Base-by-base conservation (phyloP, 2,113 vertebrate species). In the Passer montanus region DNA sequence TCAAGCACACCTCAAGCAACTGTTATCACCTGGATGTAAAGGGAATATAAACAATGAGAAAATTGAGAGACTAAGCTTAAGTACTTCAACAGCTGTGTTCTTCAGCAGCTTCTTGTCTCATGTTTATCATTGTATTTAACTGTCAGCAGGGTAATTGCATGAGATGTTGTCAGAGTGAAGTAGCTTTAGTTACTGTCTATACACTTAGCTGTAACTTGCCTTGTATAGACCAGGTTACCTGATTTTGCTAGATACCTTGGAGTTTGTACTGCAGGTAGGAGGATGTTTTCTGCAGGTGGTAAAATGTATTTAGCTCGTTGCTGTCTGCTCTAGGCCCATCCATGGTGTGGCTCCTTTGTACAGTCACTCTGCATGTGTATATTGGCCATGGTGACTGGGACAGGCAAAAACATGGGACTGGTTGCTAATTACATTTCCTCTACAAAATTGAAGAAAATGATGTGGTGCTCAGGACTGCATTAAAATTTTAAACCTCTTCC, bases 1-100 rank as follows among this genome's bases (percentile, higher is more conserved):
- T 94, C 78, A 93, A 97, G 87, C 92, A 95, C 90, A 95, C 90
- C 95, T 90, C 86, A 93, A 93, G 87, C 76, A 94, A 87, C 78
- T 91, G 53, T 74, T 80, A 93, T 53, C 92, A 95, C 46, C 59
- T 87, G 96, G 89, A 87, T 69, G 44, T 74, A 95, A 96, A 96
- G 90, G 94, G 91, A 94, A 92, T 89, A 84, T 74, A 44, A 91
- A 87, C 79, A 77, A 63, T 58, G 43, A 93, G 73, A 82, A 78
- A 82, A 78, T 13, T 56, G 83, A 91, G 80, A 80, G 66, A 87
- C 44, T 60, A 63, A 90, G 55, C 60, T 84, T n/a, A 82, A 78
- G 31, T 77, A 44, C 43, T 95, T 70, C 55, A 68, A 53, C 85
- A 81, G 92, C 84, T 96, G 84, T 66, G 18, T 39, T 77, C 62